phyloP scores from a whole-genome alignment of 2,797 vertebrate genomes.

The Petrocephalus sullivani region DNA sequence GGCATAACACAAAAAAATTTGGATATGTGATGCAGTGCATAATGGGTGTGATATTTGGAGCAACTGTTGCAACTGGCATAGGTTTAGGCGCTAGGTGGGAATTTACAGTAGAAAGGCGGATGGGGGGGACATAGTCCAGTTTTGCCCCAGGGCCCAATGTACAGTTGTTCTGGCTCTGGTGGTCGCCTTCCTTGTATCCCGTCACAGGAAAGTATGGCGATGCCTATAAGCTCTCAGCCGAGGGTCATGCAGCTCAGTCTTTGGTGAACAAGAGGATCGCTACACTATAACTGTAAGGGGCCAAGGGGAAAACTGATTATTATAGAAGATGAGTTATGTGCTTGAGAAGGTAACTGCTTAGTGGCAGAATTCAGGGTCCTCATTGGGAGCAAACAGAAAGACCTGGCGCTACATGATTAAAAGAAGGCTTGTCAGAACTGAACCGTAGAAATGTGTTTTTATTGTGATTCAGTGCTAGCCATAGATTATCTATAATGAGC shows the following conservation, averaged over 20 bases:
- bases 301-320: neutral
- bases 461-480: neutral
- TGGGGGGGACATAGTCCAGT: too few relatives aligned
- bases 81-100: too few relatives aligned
- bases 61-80: too few relatives aligned
- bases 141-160: too few relatives aligned
- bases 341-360: neutral
- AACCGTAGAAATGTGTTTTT: neutral
- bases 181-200: neutral
- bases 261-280: neutral
- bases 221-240: neutral
- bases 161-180: too few relatives aligned
- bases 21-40: too few relatives aligned
- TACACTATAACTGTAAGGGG: neutral
- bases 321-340: neutral
- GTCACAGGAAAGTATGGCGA: neutral
- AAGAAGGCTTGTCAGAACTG: neutral
- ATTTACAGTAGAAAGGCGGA: too few relatives aligned
- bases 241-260: neutral
- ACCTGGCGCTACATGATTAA: neutral
- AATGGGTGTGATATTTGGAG: too few relatives aligned
- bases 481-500: neutral
- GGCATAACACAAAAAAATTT: too few relatives aligned
- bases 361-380: neutral
- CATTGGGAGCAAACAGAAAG: neutral